Evolutionary conservation across 64 coral and sea anemone genomes (phyloP).

Genomic region (Platygyra sinensis): DNA sequence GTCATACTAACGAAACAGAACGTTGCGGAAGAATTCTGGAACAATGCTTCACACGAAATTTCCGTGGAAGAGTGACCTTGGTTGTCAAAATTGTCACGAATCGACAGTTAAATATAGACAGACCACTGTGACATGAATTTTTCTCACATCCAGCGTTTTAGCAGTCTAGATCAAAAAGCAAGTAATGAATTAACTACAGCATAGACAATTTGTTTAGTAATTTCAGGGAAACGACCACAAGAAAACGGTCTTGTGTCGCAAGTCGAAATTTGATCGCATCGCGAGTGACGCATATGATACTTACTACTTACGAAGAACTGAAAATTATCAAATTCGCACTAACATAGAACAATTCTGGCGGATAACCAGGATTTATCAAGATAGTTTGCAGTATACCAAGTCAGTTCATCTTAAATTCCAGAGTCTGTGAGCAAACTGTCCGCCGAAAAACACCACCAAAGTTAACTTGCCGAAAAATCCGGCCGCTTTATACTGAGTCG

Average conservation of each 20-base stretch:
- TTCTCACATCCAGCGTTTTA: background rate
- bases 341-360: background rate
- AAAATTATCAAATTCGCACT: background rate
- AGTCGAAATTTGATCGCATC: background rate
- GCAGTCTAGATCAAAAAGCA: background rate
- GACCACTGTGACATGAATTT: too few relatives aligned
- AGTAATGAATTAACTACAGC: background rate
- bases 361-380: background rate
- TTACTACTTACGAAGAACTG: background rate
- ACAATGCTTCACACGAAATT: constrained; percentile 20
- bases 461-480: too few relatives aligned
- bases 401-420: background rate
- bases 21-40: background rate
- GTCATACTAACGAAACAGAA: constrained; percentile 2
- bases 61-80: constrained; percentile 1
- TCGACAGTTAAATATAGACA: background rate
- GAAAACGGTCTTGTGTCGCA: background rate
- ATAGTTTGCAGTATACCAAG: background rate
- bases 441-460: background rate
- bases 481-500: background rate
- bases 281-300: background rate
- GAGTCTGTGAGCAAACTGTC: background rate
- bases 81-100: constrained; percentile 37
- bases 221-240: background rate
- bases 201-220: background rate